phyloP scores from a whole-genome alignment of 2,888 invertebrate genomes.

The Drosophila imparisetae region DNA sequence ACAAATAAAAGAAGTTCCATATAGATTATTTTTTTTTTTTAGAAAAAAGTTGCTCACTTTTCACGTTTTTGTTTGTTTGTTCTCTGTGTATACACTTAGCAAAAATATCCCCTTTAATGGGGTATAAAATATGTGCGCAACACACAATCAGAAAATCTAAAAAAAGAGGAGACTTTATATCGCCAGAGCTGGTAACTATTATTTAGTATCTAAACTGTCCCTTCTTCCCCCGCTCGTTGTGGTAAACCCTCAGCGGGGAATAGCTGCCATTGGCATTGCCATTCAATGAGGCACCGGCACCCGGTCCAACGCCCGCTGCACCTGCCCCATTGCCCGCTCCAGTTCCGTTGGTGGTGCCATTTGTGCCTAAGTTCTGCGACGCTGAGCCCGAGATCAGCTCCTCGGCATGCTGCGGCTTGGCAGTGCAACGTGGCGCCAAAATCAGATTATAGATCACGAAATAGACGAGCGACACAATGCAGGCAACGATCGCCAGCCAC shows the following conservation, averaged over 20 bases:
- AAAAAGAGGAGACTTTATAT: slow-evolving; percentile 4
- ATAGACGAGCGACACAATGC: slow-evolving; percentile 88
- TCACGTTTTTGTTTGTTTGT: slow-evolving; percentile 14
- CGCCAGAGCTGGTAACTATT: slow-evolving; percentile 13
- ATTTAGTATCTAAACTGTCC: slow-evolving; percentile 92
- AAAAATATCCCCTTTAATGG: slow-evolving; percentile 58
- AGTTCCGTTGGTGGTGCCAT: slow-evolving; percentile 34
- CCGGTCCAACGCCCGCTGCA: slow-evolving; percentile 14
- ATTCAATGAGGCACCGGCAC: slow-evolving; percentile 76
- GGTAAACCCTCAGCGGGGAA: slow-evolving; percentile 92
- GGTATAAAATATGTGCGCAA: slow-evolving; percentile 23
- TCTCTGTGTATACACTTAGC: slow-evolving; percentile 71
- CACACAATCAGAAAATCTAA: slow-evolving; percentile 31
- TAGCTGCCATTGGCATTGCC: slow-evolving; percentile 88
- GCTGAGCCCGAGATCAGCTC: slow-evolving; percentile 83
- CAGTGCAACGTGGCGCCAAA: slow-evolving; percentile 90
- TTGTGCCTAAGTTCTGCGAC: slow-evolving; percentile 85
- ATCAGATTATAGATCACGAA: slow-evolving; percentile 90
- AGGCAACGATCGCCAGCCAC: slow-evolving; percentile 88
- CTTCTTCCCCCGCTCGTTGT: slow-evolving; percentile 92
- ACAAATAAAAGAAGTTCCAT: slow-evolving; percentile 70
- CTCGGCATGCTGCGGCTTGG: slow-evolving; percentile 87
- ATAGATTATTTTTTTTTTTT: slow-evolving; percentile 15
- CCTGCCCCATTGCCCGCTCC: slow-evolving; percentile 84
- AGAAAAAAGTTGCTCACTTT: slow-evolving; percentile 34